Evolutionary conservation across 2,888 invertebrate genomes (phyloP).

Genomic region (Eupelmus urozonus): DNA sequence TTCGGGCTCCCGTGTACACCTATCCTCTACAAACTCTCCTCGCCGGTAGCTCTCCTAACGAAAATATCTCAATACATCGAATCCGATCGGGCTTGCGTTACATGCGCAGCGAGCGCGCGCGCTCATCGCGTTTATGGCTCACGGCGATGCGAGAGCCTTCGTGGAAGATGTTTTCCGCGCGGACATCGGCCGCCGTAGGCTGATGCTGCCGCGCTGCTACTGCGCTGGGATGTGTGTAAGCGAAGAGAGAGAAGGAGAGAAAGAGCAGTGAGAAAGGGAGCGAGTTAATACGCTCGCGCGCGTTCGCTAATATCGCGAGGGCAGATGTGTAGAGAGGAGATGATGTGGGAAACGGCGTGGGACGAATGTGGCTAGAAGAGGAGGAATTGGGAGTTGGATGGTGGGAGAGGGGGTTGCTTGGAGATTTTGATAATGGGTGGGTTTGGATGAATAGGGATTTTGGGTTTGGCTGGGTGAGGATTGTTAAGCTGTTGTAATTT

Average conservation of each 20-base stretch:
- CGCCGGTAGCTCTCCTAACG: neutral
- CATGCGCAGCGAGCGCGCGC: too few species aligned
- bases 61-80: conserved; percentile 52
- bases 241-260: neutral
- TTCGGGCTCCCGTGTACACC: neutral
- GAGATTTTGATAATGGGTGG: too few species aligned
- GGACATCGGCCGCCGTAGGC: conserved; percentile 15
- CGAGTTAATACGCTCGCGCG: neutral
- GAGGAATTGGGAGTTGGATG: too few species aligned
- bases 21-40: neutral
- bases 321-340: too few species aligned
- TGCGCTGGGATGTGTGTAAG: too few species aligned
- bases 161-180: conserved; percentile 51
- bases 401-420: too few species aligned
- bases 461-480: too few species aligned
- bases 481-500: too few species aligned
- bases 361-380: too few species aligned
- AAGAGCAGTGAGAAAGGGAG: neutral
- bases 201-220: too few species aligned
- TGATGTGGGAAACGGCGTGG: too few species aligned
- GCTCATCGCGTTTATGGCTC: conserved; percentile 8
- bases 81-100: neutral
- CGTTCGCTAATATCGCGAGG: conserved; percentile 8
- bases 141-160: conserved; percentile 22
- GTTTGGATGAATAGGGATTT: too few species aligned